phyloP scores from a whole-genome alignment of 2,888 invertebrate species.

The Chloroclystis v-ata region DNA sequence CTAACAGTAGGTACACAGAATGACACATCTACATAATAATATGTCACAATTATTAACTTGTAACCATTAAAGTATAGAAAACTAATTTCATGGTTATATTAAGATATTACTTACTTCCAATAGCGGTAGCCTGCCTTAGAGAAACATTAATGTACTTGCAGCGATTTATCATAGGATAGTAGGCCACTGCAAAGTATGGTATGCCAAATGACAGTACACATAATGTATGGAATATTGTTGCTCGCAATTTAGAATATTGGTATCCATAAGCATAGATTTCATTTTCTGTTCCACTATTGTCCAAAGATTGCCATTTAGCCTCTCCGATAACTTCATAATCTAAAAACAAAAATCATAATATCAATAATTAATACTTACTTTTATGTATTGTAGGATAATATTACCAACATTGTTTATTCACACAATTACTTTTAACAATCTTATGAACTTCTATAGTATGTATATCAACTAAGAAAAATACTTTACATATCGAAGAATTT shows the following conservation, averaged over 20 bases:
- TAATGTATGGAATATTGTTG: conserved; percentile 68
- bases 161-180: conserved; percentile 75
- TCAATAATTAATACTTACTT: too few relatives aligned
- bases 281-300: conserved; percentile 68
- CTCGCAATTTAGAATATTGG: conserved; percentile 61
- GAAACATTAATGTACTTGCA: conserved; percentile 76
- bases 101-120: conserved; percentile 69
- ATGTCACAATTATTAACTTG: too few relatives aligned
- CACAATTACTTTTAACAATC: too few relatives aligned
- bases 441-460: too few relatives aligned
- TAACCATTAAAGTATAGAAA: too few relatives aligned
- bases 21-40: too few relatives aligned
- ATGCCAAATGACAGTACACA: conserved; percentile 73
- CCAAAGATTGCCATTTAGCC: conserved; percentile 72
- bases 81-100: background rate
- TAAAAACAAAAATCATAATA: conserved; percentile 42
- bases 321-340: conserved; percentile 78
- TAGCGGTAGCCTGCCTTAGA: conserved; percentile 73
- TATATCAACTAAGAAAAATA: too few relatives aligned
- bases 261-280: conserved; percentile 74
- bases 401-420: too few relatives aligned
- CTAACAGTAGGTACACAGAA: too few relatives aligned
- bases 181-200: conserved; percentile 76
- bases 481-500: too few relatives aligned
- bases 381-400: too few relatives aligned